Evolutionary conservation across 2,797 vertebrate species (phyloP), one percentile per base, ranked within the genome.

Genomic region (Antrozous pallidus): DNA sequence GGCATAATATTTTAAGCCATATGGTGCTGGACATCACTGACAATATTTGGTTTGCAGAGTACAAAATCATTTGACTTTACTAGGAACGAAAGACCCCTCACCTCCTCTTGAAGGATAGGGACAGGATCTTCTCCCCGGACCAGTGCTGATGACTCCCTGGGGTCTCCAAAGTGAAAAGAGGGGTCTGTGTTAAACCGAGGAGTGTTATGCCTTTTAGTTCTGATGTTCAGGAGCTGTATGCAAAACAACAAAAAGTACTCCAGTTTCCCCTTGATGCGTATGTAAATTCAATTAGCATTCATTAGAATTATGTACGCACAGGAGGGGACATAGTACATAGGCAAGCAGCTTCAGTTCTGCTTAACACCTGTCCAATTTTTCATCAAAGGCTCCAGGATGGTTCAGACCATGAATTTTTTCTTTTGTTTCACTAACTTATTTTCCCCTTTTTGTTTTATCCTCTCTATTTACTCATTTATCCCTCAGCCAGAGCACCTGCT

Each of bases 251-350:
- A 83, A 47, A 81, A 42, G 18, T 8, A 78, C 71, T 83, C 38
- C 45, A 2, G 75, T 92, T 84, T 16, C 14, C 38, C 51, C 16
- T 81, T 89, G 69, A 93, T 80, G 78, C 54, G 40, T 45, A 89
- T 47, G 93, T 91, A 93, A 93, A 85, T 65, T 56, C 80, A 95
- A 88, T 95, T 95, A 93, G 54, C 89, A 85, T 75, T 95, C 67
- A 96, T 96, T 95, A 88, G 88, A 92, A 74, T 81, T 78, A 83
- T 36, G 71, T 33, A 38, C 40, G 51, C 49, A 16, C 16, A 78
- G 70, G 20, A 83, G 71, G 42, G 71, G 31, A 2, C 26, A 8
- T 26, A 47, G 11, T 42, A 26, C 40, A 69, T 56, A 82, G 63
- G 42, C 11, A 88, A 83, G 58, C 18, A 80, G 67, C 70, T 94